Conservation (phyloP, 2,113 vertebrate species). For the Planiliza haematocheilus region DNA sequence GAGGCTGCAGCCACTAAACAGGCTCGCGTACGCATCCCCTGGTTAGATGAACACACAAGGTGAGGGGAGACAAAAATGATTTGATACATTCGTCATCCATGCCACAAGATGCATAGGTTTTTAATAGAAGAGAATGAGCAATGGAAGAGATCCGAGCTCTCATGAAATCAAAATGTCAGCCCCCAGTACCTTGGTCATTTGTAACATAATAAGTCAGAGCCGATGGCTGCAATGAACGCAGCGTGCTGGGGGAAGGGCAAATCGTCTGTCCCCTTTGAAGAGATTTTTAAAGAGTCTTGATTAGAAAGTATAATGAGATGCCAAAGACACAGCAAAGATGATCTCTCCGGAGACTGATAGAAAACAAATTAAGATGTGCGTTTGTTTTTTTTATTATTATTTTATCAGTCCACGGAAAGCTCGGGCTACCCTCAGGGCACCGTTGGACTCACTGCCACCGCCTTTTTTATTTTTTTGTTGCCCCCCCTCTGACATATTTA, state of each 20-base stretch:
- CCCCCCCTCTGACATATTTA: constrained; percentile 84
- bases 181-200: constrained; percentile 91
- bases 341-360: constrained; percentile 87
- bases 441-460: constrained; percentile 88
- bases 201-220: constrained; percentile 95
- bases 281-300: constrained; percentile 87
- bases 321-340: constrained; percentile 88
- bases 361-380: constrained; percentile 91
- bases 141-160: constrained; percentile 90
- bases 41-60: constrained; percentile 52
- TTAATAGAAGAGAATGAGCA: constrained; percentile 91
- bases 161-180: constrained; percentile 92
- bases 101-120: constrained; percentile 86
- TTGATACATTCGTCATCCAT: constrained; percentile 83
- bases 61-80: constrained; percentile 49
- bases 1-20: constrained; percentile 59
- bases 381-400: constrained; percentile 91
- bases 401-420: constrained; percentile 84
- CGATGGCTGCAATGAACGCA: constrained; percentile 91
- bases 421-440: constrained; percentile 83
- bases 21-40: constrained; percentile 19
- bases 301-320: constrained; percentile 94
- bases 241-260: constrained; percentile 90
- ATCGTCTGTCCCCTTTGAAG: constrained; percentile 87
- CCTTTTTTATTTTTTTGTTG: constrained; percentile 83